A percentile compares a stretch with the other conserved stretches of the same genome.
These are phyloP conservation scores for Dromaius novaehollandiae DNA, from an alignment of 2,113 vertebrate species.

Conservation along the genomic window DNA sequence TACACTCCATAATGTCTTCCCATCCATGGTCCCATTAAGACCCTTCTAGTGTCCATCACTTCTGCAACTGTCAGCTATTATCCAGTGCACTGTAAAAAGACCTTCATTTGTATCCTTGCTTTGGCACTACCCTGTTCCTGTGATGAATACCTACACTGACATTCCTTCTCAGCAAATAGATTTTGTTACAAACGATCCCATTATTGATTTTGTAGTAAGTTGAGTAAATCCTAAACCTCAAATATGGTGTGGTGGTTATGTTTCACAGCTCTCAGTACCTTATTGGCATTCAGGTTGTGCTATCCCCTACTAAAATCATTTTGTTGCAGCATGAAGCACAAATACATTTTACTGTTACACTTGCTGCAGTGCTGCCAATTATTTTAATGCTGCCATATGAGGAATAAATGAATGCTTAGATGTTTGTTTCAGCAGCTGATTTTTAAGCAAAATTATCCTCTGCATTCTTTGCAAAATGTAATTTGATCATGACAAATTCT, in stretches of 20 bases:
- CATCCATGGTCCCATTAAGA: not conserved
- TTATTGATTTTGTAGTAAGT: conserved; percentile 59
- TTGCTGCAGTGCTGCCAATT: conserved; percentile 31
- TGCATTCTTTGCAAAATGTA: conserved; percentile 30
- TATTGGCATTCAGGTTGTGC: conserved; percentile 34
- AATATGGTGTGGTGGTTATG: not conserved
- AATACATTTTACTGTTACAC: conserved; percentile 9
- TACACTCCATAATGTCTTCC: not conserved
- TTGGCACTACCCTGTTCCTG: not conserved
- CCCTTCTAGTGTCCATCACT: not conserved
- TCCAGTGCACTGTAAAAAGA: not conserved
- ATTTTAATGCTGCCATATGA: conserved; percentile 40
- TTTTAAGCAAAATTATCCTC: conserved; percentile 42
- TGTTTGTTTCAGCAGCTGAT: conserved; percentile 9
- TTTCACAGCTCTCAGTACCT: conserved; percentile 42
- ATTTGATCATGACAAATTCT: conserved; percentile 16
- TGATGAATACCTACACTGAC: conserved; percentile 22
- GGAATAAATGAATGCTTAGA: conserved; percentile 18
- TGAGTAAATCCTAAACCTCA: conserved; percentile 54
- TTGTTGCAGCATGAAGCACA: conserved; percentile 19
- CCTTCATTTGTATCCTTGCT: conserved; percentile 35
- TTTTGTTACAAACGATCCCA: conserved; percentile 47
- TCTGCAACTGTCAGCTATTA: conserved; percentile 28
- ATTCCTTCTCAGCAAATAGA: conserved; percentile 50
- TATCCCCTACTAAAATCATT: conserved; percentile 27